Percentiles rank a stretch among this genome's conserved stretches.
Evolutionary conservation across 1,140 invertebrate species (phyloP).

Genomic region (Bombus polaris): DNA sequence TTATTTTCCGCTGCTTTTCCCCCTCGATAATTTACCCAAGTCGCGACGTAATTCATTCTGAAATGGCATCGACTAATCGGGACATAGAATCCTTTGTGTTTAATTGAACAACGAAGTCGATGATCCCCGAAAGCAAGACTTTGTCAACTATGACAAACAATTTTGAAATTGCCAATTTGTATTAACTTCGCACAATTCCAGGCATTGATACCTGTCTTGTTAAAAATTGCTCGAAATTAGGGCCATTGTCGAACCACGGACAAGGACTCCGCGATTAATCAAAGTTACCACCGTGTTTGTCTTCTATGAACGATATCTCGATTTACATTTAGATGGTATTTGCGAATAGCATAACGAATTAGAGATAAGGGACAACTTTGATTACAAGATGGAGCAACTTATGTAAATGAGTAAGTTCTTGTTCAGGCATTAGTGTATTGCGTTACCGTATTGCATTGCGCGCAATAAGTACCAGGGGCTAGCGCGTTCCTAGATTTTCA

Average conservation of each 20-base stretch:
- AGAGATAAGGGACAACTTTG: conserved; percentile 12
- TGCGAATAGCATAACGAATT: not conserved
- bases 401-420: conserved; percentile 35
- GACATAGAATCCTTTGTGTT: fast-evolving
- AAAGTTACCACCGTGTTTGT: not conserved
- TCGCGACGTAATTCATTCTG: no score
- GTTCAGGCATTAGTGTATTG: conserved; percentile 11
- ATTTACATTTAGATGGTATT: conserved; percentile 4
- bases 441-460: conserved; percentile 40
- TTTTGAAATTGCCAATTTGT: no score
- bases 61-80: no score
- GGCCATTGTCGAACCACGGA: not conserved
- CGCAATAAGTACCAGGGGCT: not conserved
- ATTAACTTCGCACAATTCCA: no score
- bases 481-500: conserved; percentile 9
- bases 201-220: not conserved
- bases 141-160: no score
- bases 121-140: no score
- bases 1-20: no score
- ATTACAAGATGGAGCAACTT: conserved; percentile 18
- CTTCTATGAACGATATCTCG: not conserved
- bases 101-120: no score
- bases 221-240: not conserved
- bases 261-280: not conserved
- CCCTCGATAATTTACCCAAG: no score